Conservation (phyloP, 2,113 vertebrate species). For the Chionis minor region DNA sequence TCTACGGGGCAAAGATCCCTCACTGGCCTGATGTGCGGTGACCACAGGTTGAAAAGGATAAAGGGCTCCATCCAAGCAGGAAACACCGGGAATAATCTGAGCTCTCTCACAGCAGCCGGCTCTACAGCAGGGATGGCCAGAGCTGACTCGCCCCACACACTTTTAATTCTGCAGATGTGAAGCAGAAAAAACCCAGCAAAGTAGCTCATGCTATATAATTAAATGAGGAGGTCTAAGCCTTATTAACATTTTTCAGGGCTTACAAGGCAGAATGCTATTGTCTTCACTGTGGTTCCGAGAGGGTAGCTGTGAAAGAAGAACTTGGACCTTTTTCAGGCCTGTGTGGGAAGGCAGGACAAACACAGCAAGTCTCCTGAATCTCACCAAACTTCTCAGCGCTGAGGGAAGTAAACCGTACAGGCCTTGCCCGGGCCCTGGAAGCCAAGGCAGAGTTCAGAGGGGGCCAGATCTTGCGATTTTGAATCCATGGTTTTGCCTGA, state of each 20-base stretch:
- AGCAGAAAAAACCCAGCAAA: background rate
- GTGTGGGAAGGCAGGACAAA: constrained; percentile 9
- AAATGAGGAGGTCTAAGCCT: background rate
- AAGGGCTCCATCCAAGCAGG: background rate
- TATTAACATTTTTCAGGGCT: background rate
- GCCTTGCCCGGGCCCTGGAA: background rate
- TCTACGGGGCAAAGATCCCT: background rate
- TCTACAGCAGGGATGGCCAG: background rate
- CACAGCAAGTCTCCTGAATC: background rate
- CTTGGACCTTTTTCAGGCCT: background rate
- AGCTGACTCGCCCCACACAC: background rate
- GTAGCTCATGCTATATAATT: background rate
- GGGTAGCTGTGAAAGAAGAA: background rate
- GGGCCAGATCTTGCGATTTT: background rate
- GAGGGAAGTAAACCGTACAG: background rate
- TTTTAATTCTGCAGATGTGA: background rate
- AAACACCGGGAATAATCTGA: background rate
- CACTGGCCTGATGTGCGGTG: background rate
- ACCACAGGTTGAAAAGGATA: background rate
- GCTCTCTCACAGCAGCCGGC: background rate
- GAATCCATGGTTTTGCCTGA: background rate
- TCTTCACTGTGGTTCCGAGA: background rate
- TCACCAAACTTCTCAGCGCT: background rate
- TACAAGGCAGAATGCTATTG: background rate
- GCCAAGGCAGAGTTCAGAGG: background rate